Conservation (phyloP, 1,140 invertebrate genomes). For the Meloidogyne chitwoodi region DNA sequence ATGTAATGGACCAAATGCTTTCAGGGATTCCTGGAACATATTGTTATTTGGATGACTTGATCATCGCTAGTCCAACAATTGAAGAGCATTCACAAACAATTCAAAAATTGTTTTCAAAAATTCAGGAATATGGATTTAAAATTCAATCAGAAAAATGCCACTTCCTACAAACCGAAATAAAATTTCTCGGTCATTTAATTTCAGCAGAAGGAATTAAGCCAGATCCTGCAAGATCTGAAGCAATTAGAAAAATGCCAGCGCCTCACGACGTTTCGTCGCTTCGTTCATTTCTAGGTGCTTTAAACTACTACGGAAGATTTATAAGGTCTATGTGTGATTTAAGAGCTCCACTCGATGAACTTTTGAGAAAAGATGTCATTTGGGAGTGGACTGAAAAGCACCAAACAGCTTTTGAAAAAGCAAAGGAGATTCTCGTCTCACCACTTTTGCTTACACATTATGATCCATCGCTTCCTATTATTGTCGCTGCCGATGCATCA, state of each 20-base stretch:
- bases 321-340: slow-evolving; percentile 24
- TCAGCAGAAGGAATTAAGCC: slow-evolving; percentile 30
- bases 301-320: slow-evolving; percentile 46
- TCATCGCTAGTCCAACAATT: neutral
- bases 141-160: slow-evolving; percentile 35
- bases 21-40: slow-evolving; percentile 33
- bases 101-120: slow-evolving; percentile 9
- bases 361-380: slow-evolving; percentile 41
- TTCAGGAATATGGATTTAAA: slow-evolving; percentile 23
- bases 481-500: slow-evolving; percentile 49
- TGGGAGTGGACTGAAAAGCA: slow-evolving; percentile 30
- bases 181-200: slow-evolving; percentile 38
- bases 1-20: slow-evolving; percentile 61
- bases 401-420: slow-evolving; percentile 19
- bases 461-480: slow-evolving; percentile 33
- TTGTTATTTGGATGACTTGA: slow-evolving; percentile 31
- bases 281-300: slow-evolving; percentile 40
- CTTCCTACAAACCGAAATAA: slow-evolving; percentile 24
- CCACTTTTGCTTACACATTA: slow-evolving; percentile 41
- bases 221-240: slow-evolving; percentile 32
- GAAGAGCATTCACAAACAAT: slow-evolving; percentile 20
- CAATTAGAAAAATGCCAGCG: slow-evolving; percentile 40
- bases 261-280: slow-evolving; percentile 31
- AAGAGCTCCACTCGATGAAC: slow-evolving; percentile 38
- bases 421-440: slow-evolving; percentile 34